Percentiles rank a stretch among this genome's conserved stretches.
These are phyloP conservation scores for Melopsittacus undulatus DNA, from an alignment of 2,797 vertebrate species.

Conservation along the genomic window DNA sequence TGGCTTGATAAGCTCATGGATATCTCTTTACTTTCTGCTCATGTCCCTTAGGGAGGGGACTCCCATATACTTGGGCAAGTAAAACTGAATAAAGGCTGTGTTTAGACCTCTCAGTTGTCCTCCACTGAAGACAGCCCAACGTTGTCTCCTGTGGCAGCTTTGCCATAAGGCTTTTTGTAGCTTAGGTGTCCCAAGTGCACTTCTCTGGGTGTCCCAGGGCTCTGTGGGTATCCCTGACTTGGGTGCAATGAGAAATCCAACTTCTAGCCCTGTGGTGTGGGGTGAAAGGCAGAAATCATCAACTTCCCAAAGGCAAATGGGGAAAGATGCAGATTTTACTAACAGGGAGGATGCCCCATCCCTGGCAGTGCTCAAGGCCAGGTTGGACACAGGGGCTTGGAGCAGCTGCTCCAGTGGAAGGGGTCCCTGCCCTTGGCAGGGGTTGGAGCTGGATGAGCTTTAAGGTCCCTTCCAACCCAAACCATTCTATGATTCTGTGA, in stretches of 20 bases:
- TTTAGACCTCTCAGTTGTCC: background rate
- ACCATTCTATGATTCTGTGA: background rate
- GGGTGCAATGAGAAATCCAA: background rate
- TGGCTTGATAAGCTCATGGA: background rate
- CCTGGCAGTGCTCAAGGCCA: background rate
- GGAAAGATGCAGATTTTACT: background rate
- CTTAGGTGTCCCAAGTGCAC: background rate
- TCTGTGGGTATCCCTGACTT: background rate
- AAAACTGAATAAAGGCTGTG: background rate
- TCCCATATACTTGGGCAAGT: background rate
- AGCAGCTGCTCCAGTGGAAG: background rate
- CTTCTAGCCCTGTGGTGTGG: background rate
- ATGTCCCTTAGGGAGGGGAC: background rate
- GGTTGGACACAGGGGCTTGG: background rate
- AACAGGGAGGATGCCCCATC: background rate
- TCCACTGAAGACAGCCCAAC: rapidly evolving
- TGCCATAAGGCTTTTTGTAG: background rate
- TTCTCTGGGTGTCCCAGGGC: rapidly evolving
- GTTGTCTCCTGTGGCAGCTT: background rate
- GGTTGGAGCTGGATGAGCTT: background rate
- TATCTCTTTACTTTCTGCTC: background rate
- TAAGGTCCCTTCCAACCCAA: background rate
- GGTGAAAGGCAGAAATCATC: background rate
- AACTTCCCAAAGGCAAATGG: background rate
- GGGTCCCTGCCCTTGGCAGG: background rate